phyloP scores from a whole-genome alignment of 2,797 vertebrate genomes.

The Lerista edwardsae region DNA sequence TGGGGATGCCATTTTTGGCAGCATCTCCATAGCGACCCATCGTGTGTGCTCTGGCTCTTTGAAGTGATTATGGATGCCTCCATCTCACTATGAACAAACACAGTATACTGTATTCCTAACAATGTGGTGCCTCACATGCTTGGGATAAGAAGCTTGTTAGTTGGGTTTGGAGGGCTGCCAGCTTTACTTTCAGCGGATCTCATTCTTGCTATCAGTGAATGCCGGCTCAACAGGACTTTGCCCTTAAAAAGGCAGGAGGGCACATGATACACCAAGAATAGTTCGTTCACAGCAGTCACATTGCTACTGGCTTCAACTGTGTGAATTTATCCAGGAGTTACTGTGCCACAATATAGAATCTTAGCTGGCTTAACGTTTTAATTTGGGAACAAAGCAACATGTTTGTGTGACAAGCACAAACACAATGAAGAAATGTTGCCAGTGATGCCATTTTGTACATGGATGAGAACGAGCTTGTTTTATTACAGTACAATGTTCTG shows the following conservation, averaged over 20 bases:
- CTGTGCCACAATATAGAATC: no score
- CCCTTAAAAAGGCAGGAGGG: conserved; percentile 48
- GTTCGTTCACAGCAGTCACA: conserved; percentile 29
- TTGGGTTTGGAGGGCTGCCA: conserved; percentile 66
- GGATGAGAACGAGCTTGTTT: no score
- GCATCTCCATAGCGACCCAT: no score
- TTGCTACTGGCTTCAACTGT: conserved; percentile 46
- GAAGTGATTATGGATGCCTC: conserved; percentile 56
- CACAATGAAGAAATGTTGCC: no score
- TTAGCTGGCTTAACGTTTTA: no score
- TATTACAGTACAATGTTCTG: no score
- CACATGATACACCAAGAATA: conserved; percentile 54
- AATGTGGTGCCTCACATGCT: conserved; percentile 57
- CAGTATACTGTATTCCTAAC: conserved; percentile 20
- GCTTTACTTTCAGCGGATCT: conserved; percentile 51
- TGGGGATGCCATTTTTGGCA: no score
- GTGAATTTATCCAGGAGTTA: no score
- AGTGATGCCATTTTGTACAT: no score
- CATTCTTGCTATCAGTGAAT: conserved; percentile 49
- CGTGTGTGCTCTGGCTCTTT: no score
- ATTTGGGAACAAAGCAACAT: no score
- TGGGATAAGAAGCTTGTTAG: neutral
- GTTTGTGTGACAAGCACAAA: no score
- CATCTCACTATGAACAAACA: conserved; percentile 27
- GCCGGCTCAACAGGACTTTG: conserved; percentile 59